These are phyloP conservation scores for Malaclemys terrapin DNA, from an alignment of 2,113 vertebrate genomes.

Conservation along the genomic window DNA sequence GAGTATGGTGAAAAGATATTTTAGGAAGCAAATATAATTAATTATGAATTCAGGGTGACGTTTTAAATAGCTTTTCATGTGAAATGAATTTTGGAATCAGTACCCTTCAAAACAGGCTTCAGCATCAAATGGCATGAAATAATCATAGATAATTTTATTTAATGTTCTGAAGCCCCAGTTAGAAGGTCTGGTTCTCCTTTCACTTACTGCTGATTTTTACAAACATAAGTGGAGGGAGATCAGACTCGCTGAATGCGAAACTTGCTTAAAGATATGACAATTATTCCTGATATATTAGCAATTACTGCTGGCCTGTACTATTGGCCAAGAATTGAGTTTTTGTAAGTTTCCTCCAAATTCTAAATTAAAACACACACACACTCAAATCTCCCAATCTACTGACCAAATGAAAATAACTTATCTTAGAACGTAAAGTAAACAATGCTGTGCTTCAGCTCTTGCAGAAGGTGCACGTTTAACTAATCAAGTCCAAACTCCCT, in stretches of 20 bases:
- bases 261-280: background rate
- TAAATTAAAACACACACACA: background rate
- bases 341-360: background rate
- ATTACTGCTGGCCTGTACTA: background rate
- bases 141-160: background rate
- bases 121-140: background rate
- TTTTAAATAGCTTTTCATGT: background rate
- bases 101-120: background rate
- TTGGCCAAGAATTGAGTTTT: background rate
- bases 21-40: background rate
- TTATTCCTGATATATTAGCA: background rate
- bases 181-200: background rate
- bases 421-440: background rate
- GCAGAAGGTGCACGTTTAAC: background rate
- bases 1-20: background rate
- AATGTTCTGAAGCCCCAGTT: background rate
- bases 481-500: background rate
- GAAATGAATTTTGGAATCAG: background rate
- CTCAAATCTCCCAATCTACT: background rate
- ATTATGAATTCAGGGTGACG: background rate
- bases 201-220: background rate
- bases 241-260: background rate
- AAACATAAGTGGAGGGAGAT: background rate
- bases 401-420: background rate
- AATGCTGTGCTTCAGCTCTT: background rate